A percentile compares a stretch with the other conserved stretches of the same genome.
phyloP scores from a whole-genome alignment of 2,888 invertebrate genomes.

The Baccha elongata region DNA sequence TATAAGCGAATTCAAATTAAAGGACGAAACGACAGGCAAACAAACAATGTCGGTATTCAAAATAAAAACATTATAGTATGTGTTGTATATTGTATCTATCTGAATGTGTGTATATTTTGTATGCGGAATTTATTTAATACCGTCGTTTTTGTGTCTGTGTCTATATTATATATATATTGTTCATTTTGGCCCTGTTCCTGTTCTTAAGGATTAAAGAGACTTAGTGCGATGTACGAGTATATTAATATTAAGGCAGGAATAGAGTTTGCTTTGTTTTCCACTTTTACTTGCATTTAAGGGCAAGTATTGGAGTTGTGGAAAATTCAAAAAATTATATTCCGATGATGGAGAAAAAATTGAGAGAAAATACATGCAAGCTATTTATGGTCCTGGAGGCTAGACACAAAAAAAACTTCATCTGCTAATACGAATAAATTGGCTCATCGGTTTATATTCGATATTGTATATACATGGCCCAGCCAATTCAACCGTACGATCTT shows the following conservation, averaged over 20 bases:
- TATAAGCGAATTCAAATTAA: slow-evolving; percentile 66
- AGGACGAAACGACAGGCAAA: slow-evolving; percentile 60
- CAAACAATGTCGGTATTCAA: slow-evolving; percentile 36
- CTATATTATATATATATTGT: slow-evolving; percentile 15
- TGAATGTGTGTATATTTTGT: background rate
- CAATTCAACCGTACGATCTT: no score
- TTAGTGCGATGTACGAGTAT: slow-evolving; percentile 24
- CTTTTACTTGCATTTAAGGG: no score
- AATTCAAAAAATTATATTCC: no score
- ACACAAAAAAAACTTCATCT: no score
- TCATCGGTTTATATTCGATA: no score
- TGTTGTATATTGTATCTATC: background rate
- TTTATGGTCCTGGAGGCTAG: no score
- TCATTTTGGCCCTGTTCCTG: slow-evolving; percentile 37
- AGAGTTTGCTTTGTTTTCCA: slow-evolving; percentile 16
- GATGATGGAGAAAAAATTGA: no score
- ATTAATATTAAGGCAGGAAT: slow-evolving; percentile 4
- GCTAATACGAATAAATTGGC: no score
- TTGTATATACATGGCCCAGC: no score
- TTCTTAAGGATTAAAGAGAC: slow-evolving; percentile 55
- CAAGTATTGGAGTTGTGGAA: no score
- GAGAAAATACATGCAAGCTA: no score
- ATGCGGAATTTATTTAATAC: slow-evolving; percentile 18
- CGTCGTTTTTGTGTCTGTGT: slow-evolving; percentile 26
- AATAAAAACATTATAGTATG: background rate